phyloP scores from a whole-genome alignment of 2,797 vertebrate species.

The Tadarida brasiliensis region DNA sequence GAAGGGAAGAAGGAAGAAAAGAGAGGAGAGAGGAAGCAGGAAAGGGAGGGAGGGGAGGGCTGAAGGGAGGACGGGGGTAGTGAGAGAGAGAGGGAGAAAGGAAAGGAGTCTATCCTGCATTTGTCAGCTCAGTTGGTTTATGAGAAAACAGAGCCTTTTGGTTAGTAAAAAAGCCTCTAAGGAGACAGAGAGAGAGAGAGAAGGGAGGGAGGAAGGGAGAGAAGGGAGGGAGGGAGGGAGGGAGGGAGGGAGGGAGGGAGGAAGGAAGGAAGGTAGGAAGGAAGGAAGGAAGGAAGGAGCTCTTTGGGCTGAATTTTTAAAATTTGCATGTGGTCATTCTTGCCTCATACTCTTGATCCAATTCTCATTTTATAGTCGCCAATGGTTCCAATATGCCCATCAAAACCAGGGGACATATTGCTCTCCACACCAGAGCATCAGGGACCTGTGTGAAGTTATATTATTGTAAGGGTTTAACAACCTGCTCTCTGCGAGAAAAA shows the following conservation, averaged over 20 bases:
- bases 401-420: neutral
- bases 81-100: neutral
- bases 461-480: neutral
- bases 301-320: neutral
- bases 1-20: neutral
- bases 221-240: too few species aligned
- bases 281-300: neutral
- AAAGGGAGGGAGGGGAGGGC: too few species aligned
- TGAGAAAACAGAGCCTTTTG: neutral
- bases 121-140: neutral
- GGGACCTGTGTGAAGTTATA: fast-evolving
- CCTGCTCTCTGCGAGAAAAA: neutral
- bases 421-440: neutral
- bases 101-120: neutral
- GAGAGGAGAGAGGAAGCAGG: neutral
- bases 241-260: neutral
- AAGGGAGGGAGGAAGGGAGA: neutral
- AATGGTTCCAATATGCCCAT: neutral
- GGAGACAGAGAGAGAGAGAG: too few species aligned
- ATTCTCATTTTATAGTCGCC: neutral
- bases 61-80: neutral
- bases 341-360: neutral
- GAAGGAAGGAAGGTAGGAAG: neutral
- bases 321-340: neutral
- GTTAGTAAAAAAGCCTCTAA: neutral